Base-by-base conservation (phyloP, 2,888 invertebrate genomes). In the Thymelicus lineola region DNA sequence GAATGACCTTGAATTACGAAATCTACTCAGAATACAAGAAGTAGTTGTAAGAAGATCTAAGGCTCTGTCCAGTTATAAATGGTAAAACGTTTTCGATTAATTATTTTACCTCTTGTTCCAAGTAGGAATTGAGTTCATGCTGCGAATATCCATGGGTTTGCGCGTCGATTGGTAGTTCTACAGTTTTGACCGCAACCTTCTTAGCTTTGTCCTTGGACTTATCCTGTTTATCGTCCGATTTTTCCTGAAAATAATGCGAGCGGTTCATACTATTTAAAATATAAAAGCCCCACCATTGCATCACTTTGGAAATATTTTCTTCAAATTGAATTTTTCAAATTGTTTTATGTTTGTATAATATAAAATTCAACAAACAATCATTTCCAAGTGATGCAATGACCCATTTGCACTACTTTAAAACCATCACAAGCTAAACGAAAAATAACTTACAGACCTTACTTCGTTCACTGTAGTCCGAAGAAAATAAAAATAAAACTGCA, bases 91-190 rank as follows among this genome's bases (percentile, higher is more conserved):
- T 28, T 3, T 28, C 28, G 5, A 28, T 28, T 28, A 28, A 28
- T 28, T 28, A 1, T 80, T 77, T 82, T 89, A 97, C 96, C 95
- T 98, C 98, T 84, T 96, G 96, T 84, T 98, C 98, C 74, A 96
- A 92, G 69, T 96, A 96, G 59, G 92, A 90, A 82, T 97, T 96
- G 58, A 99, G 87, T 50, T 98, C 97, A 20, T 95, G 94, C 76
- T 95, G 95, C 1, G 96, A 92, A 82, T 96, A 96, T 68, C 97
- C 97, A 80, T 96, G 95, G 12, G 97, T 96, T 64, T 94, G 90
- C n/a, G 95, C 91, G 69, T 97, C 97, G 73, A 99, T 96, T 0
- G 98, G 97, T 73, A 99, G 93, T 77, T 99, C 98, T 71, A 98
- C 94, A 36, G 96, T 95, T 89, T 98, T 98, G 28, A 97, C 95